Conservation (phyloP, 2,888 invertebrate species). For the Cheilosia impressa region DNA sequence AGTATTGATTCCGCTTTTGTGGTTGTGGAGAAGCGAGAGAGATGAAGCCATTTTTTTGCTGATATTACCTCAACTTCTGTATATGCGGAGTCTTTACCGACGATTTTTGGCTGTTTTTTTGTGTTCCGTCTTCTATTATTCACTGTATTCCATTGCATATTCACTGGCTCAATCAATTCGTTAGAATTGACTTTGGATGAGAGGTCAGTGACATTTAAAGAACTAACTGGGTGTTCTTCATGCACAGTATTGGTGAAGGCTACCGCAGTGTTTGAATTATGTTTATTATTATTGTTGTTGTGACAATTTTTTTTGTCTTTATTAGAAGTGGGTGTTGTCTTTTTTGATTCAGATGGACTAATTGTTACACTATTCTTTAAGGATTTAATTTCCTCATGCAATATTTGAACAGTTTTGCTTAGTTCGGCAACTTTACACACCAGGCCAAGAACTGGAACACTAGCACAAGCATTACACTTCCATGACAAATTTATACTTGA, state of each 20-base stretch:
- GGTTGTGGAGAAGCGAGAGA: constrained; percentile 25
- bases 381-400: constrained; percentile 34
- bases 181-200: constrained; percentile 8
- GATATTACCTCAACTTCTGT: constrained; percentile 37
- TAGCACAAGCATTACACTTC: constrained; percentile 41
- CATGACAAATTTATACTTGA: constrained; percentile 24
- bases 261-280: constrained; percentile 2
- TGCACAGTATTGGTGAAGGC: constrained; percentile 2
- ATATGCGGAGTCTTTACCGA: constrained; percentile 32
- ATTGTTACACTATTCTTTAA: constrained; percentile 12
- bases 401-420: constrained; percentile 28
- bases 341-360: constrained; percentile 1
- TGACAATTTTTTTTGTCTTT: constrained; percentile 4
- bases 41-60: constrained; percentile 30
- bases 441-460: constrained; percentile 41
- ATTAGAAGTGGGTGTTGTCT: constrained; percentile 3
- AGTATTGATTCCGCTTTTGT: constrained; percentile 32
- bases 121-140: constrained; percentile 11
- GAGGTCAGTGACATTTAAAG: constrained; percentile 17
- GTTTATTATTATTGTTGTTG: constrained; percentile 13
- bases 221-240: constrained; percentile 16
- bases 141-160: constrained; percentile 23
- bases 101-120: constrained; percentile 12
- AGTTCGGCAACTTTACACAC: constrained; percentile 37
- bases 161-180: constrained; percentile 22